These are phyloP conservation scores for Sebastes diploproa DNA, from an alignment of 2,797 vertebrate species.

Conservation along the genomic window DNA sequence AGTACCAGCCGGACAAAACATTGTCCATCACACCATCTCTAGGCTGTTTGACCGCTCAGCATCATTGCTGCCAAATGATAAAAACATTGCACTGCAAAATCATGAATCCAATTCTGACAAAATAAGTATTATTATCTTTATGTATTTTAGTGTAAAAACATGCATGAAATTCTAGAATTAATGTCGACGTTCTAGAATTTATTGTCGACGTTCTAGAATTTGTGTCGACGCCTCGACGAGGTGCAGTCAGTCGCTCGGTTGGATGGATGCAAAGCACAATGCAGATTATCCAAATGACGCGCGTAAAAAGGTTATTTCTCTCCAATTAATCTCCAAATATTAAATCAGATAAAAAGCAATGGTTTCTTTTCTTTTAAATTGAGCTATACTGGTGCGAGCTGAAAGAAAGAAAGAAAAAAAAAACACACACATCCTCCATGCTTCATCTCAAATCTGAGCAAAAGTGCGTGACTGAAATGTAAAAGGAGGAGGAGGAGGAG, in stretches of 20 bases:
- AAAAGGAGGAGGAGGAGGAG: constrained; percentile 26
- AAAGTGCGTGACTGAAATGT: constrained; percentile 71
- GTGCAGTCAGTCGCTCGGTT: constrained; percentile 21
- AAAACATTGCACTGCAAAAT: not conserved
- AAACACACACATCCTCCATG: constrained; percentile 7
- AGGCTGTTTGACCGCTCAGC: constrained; percentile 30
- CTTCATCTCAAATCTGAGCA: constrained; percentile 61
- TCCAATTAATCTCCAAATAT: not conserved
- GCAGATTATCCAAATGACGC: constrained; percentile 38
- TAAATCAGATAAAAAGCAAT: not conserved
- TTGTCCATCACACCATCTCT: constrained; percentile 56
- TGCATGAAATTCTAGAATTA: constrained; percentile 1
- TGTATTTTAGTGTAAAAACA: not conserved
- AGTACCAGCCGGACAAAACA: constrained; percentile 46
- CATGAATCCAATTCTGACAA: not conserved
- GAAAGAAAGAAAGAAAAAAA: not conserved
- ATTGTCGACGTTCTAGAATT: no score
- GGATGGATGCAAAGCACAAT: constrained; percentile 3
- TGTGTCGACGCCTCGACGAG: not conserved
- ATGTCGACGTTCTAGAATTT: not conserved
- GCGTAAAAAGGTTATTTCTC: not conserved
- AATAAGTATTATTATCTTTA: not conserved
- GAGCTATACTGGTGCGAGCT: not conserved
- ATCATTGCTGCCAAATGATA: constrained; percentile 5
- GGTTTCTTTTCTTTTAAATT: not conserved